Evolutionary conservation across 2,888 invertebrate genomes (phyloP), one percentile per base, ranked within the genome.

Genomic region (Mythimna albipuncta): DNA sequence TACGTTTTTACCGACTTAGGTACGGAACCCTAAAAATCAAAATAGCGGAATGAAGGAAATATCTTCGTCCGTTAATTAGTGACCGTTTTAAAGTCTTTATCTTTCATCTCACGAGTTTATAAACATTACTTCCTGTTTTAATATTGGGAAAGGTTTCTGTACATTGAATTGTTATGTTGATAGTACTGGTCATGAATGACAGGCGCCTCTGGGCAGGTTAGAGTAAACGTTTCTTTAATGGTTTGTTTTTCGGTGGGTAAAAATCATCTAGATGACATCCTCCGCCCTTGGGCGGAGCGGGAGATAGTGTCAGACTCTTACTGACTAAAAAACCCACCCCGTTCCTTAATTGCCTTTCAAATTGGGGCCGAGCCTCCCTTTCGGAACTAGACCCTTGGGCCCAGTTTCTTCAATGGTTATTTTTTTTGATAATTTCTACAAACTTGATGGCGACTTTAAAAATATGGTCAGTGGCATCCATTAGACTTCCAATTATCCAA

Each of bases 21-120:
- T 26, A 21, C 4, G 21, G 21, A 55, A 55, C 11, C 11, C 6
- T 55, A 6, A 32, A 32, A 57, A 19, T 50, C 32, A 65, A 66
- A 82, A 82, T 63, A 50, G 58, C 50, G 63, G 41, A 21, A 7
- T 64, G 63, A 70, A 73, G 72, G 65, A 72, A 81, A 84, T 70
- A 77, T 82, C 67, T 57, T 63, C 67, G 50, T 52, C 10, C 55
- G 50, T 72, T 65, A 71, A 83, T 79, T 77, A 66, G 54, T 70
- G 52, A n/a, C 32, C 47, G 54, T 75, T 75, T 38, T 71, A 61
- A 72, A 80, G 74, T 80, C 76, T 77, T 80, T 77, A 75, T 66
- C 80, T 77, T 74, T 72, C 75, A 83, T 86, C 75, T 79, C 57
- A 64, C 69, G 72, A 72, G 64, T 81, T 82, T 81, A 82, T 79